These are phyloP conservation scores for Pachymerium ferrugineum DNA, from an alignment of 2,888 invertebrate genomes.

Conservation along the genomic window DNA sequence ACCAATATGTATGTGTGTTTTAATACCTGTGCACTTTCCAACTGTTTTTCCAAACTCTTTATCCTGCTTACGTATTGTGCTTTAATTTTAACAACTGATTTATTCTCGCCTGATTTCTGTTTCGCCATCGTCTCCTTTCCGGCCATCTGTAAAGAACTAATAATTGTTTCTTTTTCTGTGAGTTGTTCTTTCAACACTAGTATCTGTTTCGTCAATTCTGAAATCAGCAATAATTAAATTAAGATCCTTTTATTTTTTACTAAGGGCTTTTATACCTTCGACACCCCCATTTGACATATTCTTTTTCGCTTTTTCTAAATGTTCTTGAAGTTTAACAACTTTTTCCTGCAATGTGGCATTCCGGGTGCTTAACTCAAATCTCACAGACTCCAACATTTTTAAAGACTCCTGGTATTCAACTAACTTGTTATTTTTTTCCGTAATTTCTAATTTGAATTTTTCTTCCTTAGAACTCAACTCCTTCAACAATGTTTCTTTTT, in stretches of 20 bases:
- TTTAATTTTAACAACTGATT: slow-evolving; percentile 73
- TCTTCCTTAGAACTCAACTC: slow-evolving; percentile 52
- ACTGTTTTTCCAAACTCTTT: slow-evolving; percentile 54
- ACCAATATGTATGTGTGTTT: neutral
- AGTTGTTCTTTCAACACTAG: slow-evolving; percentile 51
- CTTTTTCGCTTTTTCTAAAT: slow-evolving; percentile 35
- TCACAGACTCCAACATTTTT: slow-evolving; percentile 40
- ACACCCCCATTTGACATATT: neutral
- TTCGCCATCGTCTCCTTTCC: neutral
- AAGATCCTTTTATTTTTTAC: neutral
- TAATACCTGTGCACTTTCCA: slow-evolving; percentile 51
- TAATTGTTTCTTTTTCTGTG: slow-evolving; percentile 28
- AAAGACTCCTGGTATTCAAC: slow-evolving; percentile 30
- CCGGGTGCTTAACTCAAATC: slow-evolving; percentile 43
- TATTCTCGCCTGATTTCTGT: slow-evolving; percentile 60
- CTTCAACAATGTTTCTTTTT: slow-evolving; percentile 56
- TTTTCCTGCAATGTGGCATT: slow-evolving; percentile 49
- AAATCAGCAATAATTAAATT: neutral
- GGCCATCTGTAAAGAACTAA: neutral
- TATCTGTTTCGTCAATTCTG: slow-evolving; percentile 46
- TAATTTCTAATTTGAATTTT: slow-evolving; percentile 42
- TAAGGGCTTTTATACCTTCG: neutral
- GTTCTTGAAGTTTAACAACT: slow-evolving; percentile 50
- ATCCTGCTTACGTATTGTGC: slow-evolving; percentile 52
- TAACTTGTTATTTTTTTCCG: slow-evolving; percentile 52